Conservation (phyloP, 2,888 invertebrate species). For the Pemphredon lugubris region DNA sequence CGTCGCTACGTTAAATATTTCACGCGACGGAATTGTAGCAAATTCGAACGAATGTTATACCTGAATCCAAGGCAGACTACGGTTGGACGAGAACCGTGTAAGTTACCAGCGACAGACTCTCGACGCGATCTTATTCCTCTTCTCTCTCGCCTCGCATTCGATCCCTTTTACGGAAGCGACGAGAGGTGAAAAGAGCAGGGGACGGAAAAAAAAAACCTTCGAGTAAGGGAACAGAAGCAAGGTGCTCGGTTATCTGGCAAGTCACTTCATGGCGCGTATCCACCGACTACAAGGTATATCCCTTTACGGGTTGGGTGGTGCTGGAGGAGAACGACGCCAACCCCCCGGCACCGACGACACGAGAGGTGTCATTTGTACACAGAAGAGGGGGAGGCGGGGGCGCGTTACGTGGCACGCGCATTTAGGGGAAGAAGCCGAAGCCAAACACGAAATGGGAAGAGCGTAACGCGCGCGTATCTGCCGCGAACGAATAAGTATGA, state of each 20-base stretch:
- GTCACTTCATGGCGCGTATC: slow-evolving; percentile 40
- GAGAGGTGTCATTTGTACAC: slow-evolving; percentile 59
- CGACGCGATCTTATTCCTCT: no score
- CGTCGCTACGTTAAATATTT: no score
- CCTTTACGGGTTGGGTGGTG: slow-evolving; percentile 46
- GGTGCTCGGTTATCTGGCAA: slow-evolving; percentile 34
- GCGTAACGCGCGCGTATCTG: slow-evolving; percentile 36
- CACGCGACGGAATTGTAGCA: no score
- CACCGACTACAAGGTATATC: slow-evolving; percentile 45
- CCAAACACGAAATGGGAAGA: slow-evolving; percentile 30
- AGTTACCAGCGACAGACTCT: no score
- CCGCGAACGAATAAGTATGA: slow-evolving; percentile 2
- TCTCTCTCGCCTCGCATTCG: background rate
- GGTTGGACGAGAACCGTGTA: background rate
- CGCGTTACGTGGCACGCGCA: slow-evolving; percentile 40
- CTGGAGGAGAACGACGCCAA: slow-evolving; percentile 21
- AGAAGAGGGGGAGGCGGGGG: slow-evolving; percentile 51
- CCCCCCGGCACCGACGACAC: slow-evolving; percentile 22
- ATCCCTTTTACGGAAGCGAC: background rate
- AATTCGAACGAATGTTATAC: no score
- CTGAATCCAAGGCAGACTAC: no score
- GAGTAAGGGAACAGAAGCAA: background rate
- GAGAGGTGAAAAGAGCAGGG: slow-evolving; percentile 13
- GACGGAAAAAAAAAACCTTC: background rate
- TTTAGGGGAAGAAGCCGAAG: slow-evolving; percentile 27